Percentiles rank a stretch among this genome's conserved stretches.
Evolutionary conservation across 2,888 invertebrate genomes (phyloP).

Genomic region (Abrostola tripartita): DNA sequence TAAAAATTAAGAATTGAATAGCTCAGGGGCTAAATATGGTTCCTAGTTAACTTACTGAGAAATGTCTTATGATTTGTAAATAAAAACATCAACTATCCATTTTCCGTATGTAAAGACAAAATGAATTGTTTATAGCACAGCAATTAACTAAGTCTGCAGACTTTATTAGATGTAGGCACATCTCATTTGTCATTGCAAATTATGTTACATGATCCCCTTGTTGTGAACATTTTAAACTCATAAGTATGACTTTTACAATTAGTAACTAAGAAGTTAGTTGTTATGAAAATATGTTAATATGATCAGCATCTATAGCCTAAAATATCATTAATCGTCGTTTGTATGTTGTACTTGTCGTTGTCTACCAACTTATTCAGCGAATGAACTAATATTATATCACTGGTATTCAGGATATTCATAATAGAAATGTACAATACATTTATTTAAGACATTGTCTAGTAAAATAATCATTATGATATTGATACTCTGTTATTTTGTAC

Average conservation of each 20-base stretch:
- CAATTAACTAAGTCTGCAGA: not conserved
- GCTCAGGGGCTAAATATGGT: not conserved
- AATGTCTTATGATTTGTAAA: no score
- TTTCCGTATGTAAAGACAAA: no score
- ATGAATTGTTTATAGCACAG: no score
- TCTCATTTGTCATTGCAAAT: conserved; percentile 2
- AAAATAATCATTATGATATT: no score
- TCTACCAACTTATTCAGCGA: no score
- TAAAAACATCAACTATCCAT: no score
- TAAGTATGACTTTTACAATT: conserved; percentile 34
- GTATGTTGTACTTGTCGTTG: no score
- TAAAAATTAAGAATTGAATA: conserved; percentile 1
- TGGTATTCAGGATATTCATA: not conserved
- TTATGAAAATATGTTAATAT: not conserved
- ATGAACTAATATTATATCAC: not conserved
- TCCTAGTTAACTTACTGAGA: no score
- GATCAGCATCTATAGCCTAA: no score
- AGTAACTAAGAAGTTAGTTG: not conserved
- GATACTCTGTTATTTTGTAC: no score
- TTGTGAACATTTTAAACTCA: conserved; percentile 26
- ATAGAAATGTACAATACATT: not conserved
- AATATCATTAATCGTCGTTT: no score
- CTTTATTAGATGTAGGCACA: not conserved
- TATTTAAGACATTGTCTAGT: not conserved
- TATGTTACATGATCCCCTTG: conserved; percentile 23